Evolutionary conservation across 2,797 vertebrate species (phyloP).

Genomic region (Phyllotis vaccarum): DNA sequence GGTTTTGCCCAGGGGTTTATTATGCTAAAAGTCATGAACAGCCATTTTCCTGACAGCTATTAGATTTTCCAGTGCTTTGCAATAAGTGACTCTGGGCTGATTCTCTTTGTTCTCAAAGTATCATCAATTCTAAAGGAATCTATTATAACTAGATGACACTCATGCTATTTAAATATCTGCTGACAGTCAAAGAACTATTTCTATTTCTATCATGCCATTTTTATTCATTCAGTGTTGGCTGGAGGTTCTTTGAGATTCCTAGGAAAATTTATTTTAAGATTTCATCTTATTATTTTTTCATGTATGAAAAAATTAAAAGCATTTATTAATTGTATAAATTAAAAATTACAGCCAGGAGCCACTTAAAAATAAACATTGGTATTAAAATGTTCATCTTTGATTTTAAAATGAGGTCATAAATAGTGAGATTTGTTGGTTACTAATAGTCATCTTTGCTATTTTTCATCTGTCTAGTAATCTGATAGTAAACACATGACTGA

Average conservation of each 20-base stretch:
- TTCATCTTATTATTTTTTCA: conserved; percentile 8
- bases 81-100: conserved; percentile 70
- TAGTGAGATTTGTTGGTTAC: not conserved
- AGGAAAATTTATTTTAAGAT: not conserved
- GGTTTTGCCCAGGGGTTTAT: conserved; percentile 68
- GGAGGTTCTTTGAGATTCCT: conserved; percentile 39
- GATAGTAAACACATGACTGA: not conserved
- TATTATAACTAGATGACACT: conserved; percentile 51
- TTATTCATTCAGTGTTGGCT: conserved; percentile 59
- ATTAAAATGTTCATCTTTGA: not conserved
- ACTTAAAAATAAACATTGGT: conserved; percentile 20
- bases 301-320: not conserved
- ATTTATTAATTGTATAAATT: conserved; percentile 51
- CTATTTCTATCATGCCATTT: conserved; percentile 52
- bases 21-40: conserved; percentile 75
- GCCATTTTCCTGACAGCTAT: conserved; percentile 77
- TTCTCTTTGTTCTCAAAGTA: conserved; percentile 74
- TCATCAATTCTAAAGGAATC: conserved; percentile 72
- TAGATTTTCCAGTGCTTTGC: conserved; percentile 36
- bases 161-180: conserved; percentile 71
- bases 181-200: conserved; percentile 70
- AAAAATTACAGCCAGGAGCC: not conserved
- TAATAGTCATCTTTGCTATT: not conserved
- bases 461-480: not conserved
- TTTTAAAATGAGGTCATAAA: not conserved